Evolutionary conservation across 2,113 vertebrate species (phyloP), one percentile per base, ranked within the genome.

Genomic region (Drymodes brunneopygia): DNA sequence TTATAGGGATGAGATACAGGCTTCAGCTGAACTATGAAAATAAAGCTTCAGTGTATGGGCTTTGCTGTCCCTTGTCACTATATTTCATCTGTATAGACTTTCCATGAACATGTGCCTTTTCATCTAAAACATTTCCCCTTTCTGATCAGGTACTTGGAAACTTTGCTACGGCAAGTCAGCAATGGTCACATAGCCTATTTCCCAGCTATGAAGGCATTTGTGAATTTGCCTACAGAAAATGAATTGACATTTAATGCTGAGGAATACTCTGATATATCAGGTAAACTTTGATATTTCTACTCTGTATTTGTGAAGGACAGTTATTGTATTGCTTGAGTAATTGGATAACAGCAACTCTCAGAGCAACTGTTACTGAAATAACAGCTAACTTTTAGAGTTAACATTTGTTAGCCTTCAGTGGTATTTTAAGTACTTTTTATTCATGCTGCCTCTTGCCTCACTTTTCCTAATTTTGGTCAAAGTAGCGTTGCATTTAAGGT

Each of bases 181-280:
- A 99, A 99, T 80, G 99, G 99, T 57, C 99, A 99, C 97, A 99
- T 99, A 96, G 99, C 99, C 62, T 99, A 99, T 97, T 99, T 99
- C 91, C 99, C 99, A 28, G 99, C 99, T 75, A 99, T 99, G 99
- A 99, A 99, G 97, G 99, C 99, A 31, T 99, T 99, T 69, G 99
- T 99, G 94, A 99, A 99, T 94, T 98, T 99, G 94, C 99, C 99
- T 73, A 99, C 99, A 7, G 99, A 99, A 97, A 99, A 99, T 89
- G 99, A 99, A 40, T 97, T 99, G 90, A 99, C 99, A 6, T 99
- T 99, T 96, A 99, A 99, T 56, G 99, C 99, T 24, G 99, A 99
- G 91, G 99, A 99, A 78, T 99, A 99, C 97, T 99, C 99, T 7
- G 99, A 99, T 95, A 99, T 99, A 97, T 99, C 99, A 84, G 99